Conservation (phyloP, 2,888 invertebrate genomes). For the Drosophila dives region DNA sequence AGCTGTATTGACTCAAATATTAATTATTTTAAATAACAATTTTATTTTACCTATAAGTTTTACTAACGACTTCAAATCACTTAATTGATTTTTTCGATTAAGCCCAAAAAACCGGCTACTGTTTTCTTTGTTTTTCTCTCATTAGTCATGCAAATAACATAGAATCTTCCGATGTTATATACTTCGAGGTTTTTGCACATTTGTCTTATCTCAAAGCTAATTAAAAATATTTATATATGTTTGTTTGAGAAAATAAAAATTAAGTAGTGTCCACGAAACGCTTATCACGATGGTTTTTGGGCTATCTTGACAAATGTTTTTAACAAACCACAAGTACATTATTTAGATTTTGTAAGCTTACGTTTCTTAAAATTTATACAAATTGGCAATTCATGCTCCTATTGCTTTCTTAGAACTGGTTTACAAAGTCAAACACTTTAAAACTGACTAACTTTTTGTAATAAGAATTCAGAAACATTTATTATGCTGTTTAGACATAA, state of each 20-base stretch:
- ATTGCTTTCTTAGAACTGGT: neutral
- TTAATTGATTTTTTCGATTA: neutral
- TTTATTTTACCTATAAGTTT: neutral
- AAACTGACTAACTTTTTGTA: constrained; percentile 55
- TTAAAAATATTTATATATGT: constrained; percentile 51
- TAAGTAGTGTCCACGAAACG: constrained; percentile 20
- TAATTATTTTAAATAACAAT: neutral
- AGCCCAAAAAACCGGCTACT: neutral
- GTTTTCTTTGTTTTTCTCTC: neutral
- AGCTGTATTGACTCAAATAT: neutral
- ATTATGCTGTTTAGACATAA: constrained; percentile 36
- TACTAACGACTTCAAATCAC: neutral
- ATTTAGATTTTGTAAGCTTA: neutral
- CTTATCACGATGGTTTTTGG: constrained; percentile 10
- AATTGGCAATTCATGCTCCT: constrained; percentile 6
- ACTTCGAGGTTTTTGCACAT: constrained; percentile 19
- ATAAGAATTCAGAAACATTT: constrained; percentile 37
- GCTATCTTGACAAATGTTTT: constrained; percentile 13
- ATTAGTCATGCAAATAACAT: constrained; percentile 39
- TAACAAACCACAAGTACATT: neutral
- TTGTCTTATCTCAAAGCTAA: constrained; percentile 32
- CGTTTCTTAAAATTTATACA: neutral
- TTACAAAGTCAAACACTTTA: constrained; percentile 35
- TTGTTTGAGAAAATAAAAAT: constrained; percentile 14
- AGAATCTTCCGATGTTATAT: constrained; percentile 35